Conservation (phyloP, 2,888 invertebrate species). For the Hydraecia micacea region DNA sequence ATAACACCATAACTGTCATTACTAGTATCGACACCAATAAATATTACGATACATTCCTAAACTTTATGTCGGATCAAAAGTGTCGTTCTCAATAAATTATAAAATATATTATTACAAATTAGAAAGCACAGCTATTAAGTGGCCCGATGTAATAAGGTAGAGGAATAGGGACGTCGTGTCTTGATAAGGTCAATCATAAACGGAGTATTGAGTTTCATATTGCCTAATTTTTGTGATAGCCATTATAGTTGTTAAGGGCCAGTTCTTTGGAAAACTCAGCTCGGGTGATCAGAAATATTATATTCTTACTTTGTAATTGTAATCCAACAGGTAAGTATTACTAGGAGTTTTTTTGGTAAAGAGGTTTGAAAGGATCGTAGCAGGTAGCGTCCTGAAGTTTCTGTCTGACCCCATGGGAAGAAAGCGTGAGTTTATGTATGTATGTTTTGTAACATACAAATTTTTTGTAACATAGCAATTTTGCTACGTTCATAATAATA, state of each 20-base stretch:
- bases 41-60: slow-evolving; percentile 61
- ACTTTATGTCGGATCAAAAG: slow-evolving; percentile 66
- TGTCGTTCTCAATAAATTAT: slow-evolving; percentile 67
- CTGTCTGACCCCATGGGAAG: not conserved
- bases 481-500: not conserved
- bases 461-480: not conserved
- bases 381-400: too few relatives aligned
- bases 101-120: slow-evolving; percentile 68
- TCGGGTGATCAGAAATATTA: too few relatives aligned
- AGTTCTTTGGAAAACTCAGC: slow-evolving; percentile 16
- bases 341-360: not conserved
- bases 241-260: slow-evolving; percentile 57
- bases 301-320: not conserved
- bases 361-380: not conserved
- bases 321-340: not conserved
- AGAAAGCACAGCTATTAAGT: slow-evolving; percentile 73
- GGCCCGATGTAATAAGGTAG: slow-evolving; percentile 69
- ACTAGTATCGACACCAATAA: slow-evolving; percentile 56
- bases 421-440: not conserved
- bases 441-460: not conserved
- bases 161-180: slow-evolving; percentile 62
- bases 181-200: slow-evolving; percentile 77
- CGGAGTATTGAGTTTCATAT: slow-evolving; percentile 72
- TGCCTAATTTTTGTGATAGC: slow-evolving; percentile 69
- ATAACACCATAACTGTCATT: slow-evolving; percentile 41